Conservation (phyloP, 2,888 invertebrate genomes). For the Colostygia pectinataria region DNA sequence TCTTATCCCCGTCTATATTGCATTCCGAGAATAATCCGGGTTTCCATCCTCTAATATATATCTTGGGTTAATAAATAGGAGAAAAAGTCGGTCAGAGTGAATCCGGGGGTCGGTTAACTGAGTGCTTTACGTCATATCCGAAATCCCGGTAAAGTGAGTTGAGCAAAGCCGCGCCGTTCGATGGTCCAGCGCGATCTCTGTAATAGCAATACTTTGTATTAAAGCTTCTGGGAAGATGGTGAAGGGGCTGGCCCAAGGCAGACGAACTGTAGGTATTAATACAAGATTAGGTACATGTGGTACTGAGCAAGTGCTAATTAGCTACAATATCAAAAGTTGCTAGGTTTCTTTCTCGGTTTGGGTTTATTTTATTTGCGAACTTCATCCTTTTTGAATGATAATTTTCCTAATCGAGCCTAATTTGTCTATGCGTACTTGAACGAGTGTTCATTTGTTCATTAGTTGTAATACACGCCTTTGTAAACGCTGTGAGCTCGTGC, state of each 20-base stretch:
- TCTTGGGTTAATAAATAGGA: slow-evolving; percentile 76
- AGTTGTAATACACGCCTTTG: not conserved
- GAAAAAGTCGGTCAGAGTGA: slow-evolving; percentile 75
- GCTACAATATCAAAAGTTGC: no score
- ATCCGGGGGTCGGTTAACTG: slow-evolving; percentile 63
- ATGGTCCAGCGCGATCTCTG: slow-evolving; percentile 77
- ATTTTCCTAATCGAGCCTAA: no score
- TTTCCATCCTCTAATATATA: slow-evolving; percentile 67
- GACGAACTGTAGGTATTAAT: no score
- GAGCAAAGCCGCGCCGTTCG: slow-evolving; percentile 76
- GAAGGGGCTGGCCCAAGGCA: slow-evolving; percentile 66
- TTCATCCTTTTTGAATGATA: no score
- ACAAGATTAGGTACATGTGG: no score
- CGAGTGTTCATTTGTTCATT: no score
- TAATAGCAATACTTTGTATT: slow-evolving; percentile 83
- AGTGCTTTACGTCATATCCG: slow-evolving; percentile 82
- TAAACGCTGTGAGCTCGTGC: slow-evolving; percentile 38
- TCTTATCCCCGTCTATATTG: slow-evolving; percentile 51
- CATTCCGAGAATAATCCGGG: slow-evolving; percentile 64
- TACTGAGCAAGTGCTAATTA: no score
- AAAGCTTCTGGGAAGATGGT: slow-evolving; percentile 74
- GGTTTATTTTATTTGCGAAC: no score
- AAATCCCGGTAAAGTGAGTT: slow-evolving; percentile 82
- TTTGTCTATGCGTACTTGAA: no score
- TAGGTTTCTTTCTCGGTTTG: no score